Percentiles rank a stretch among this genome's conserved stretches.
Evolutionary conservation across 2,797 vertebrate species (phyloP).

Genomic region (Paguma larvata): DNA sequence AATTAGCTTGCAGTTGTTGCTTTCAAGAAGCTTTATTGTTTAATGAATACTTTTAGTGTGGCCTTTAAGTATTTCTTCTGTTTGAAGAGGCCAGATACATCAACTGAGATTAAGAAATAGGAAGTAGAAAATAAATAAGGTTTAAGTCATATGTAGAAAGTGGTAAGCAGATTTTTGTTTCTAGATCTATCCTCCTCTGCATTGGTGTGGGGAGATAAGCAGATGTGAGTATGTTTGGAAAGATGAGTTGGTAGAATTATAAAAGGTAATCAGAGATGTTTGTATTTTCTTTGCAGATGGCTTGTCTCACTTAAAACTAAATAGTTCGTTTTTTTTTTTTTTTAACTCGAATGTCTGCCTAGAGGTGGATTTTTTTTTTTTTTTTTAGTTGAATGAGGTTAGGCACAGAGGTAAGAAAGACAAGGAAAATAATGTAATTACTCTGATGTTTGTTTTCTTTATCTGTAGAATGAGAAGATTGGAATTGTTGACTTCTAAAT

Average conservation of each 20-base stretch:
- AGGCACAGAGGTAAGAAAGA: neutral
- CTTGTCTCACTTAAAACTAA: constrained; percentile 7
- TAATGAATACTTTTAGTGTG: constrained; percentile 16
- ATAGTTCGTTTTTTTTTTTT: constrained; percentile 24
- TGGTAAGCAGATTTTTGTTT: neutral
- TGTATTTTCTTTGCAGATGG: constrained; percentile 48
- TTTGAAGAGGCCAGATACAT: constrained; percentile 29
- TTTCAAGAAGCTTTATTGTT: constrained; percentile 40
- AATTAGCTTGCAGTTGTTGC: neutral
- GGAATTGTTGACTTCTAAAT: neutral
- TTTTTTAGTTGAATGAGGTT: constrained; percentile 6
- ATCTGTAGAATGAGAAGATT: constrained; percentile 31
- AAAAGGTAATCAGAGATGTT: constrained; percentile 37
- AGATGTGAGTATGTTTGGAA: neutral
- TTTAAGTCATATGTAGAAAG: neutral
- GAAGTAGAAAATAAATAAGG: neutral
- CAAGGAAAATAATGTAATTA: neutral
- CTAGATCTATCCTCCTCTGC: neutral
- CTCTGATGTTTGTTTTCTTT: constrained; percentile 3
- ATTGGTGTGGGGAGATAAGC: constrained; percentile 1
- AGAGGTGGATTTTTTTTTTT: neutral
- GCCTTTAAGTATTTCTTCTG: constrained; percentile 4
- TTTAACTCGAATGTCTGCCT: neutral
- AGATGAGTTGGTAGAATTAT: neutral
- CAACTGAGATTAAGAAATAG: constrained; percentile 27